phyloP scores from a whole-genome alignment of 2,113 vertebrate genomes.

The Cyanoramphus novaezelandiae region DNA sequence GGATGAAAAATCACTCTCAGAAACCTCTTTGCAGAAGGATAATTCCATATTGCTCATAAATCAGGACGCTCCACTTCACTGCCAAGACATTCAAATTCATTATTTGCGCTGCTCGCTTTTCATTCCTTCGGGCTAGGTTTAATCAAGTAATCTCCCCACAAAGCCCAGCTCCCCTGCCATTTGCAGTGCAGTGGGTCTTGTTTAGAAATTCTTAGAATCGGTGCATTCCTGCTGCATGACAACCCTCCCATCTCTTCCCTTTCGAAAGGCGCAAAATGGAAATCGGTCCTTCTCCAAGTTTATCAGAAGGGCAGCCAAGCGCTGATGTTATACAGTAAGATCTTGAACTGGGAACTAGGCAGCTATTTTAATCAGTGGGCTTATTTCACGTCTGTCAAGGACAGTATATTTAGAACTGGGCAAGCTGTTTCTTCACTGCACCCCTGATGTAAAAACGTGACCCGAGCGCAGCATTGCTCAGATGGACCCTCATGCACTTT shows the following conservation, averaged over 20 bases:
- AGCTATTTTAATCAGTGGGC: constrained; percentile 54
- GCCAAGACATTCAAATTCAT: constrained; percentile 64
- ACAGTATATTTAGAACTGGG: constrained; percentile 63
- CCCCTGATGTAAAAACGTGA: constrained; percentile 28
- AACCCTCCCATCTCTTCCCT: constrained; percentile 56
- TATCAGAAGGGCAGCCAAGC: constrained; percentile 88
- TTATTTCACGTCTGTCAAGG: constrained; percentile 44
- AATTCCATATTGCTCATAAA: constrained; percentile 65
- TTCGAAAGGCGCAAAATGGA: constrained; percentile 65
- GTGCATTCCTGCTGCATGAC: constrained; percentile 68
- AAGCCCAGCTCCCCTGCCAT: constrained; percentile 27
- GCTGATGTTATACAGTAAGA: constrained; percentile 79
- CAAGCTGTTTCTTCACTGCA: constrained; percentile 14
- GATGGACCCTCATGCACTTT: not conserved
- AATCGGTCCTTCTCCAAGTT: constrained; percentile 76
- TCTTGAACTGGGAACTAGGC: constrained; percentile 44
- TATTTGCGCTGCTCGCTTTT: constrained; percentile 32
- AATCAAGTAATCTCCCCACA: constrained; percentile 42
- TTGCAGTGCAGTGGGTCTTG: constrained; percentile 30
- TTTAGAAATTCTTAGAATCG: constrained; percentile 40
- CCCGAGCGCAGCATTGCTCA: constrained; percentile 6
- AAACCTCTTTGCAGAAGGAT: constrained; percentile 63
- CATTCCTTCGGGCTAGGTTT: constrained; percentile 32
- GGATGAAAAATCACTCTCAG: constrained; percentile 15
- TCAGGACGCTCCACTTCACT: constrained; percentile 46